These are phyloP conservation scores for Telmatochromis sp. DNA, from an alignment of 2,113 vertebrate species.

Conservation along the genomic window DNA sequence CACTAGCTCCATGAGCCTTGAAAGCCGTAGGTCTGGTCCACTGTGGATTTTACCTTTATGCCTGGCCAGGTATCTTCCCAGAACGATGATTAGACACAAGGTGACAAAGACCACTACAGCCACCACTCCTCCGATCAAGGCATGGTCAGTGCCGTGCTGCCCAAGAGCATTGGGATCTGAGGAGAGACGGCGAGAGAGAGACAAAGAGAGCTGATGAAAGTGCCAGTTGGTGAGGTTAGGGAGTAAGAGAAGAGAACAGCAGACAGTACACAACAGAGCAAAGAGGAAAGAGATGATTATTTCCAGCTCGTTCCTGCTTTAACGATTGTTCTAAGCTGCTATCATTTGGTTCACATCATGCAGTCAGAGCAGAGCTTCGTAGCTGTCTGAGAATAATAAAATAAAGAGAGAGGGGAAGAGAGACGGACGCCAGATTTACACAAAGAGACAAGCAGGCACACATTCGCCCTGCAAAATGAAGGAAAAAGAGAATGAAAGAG, in stretches of 20 bases:
- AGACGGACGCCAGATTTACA: slow-evolving; percentile 19
- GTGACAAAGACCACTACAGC: slow-evolving; percentile 98
- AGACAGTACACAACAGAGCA: slow-evolving; percentile 47
- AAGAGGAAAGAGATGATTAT: slow-evolving; percentile 39
- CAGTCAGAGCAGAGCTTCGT: slow-evolving; percentile 16
- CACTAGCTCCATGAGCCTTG: neutral
- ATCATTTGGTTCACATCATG: slow-evolving; percentile 34
- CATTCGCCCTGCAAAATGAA: slow-evolving; percentile 35
- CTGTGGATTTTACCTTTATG: slow-evolving; percentile 88
- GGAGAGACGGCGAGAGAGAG: slow-evolving; percentile 16
- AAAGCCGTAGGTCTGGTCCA: neutral
- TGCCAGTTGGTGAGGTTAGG: neutral
- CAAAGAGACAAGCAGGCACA: slow-evolving; percentile 28
- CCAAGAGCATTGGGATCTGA: slow-evolving; percentile 91
- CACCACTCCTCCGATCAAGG: slow-evolving; percentile 96
- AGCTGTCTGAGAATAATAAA: slow-evolving; percentile 42
- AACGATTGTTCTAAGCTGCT: slow-evolving; percentile 35
- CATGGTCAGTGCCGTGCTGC: slow-evolving; percentile 88
- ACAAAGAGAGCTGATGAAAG: slow-evolving; percentile 9
- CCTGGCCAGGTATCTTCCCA: slow-evolving; percentile 97
- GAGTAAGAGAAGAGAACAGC: neutral
- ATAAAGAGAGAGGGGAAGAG: slow-evolving; percentile 1
- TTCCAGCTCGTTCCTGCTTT: slow-evolving; percentile 42
- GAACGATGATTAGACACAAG: slow-evolving; percentile 96
- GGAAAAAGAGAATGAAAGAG: slow-evolving; percentile 35